Conservation (phyloP, 2,113 vertebrate genomes). For the Hylia prasina region DNA sequence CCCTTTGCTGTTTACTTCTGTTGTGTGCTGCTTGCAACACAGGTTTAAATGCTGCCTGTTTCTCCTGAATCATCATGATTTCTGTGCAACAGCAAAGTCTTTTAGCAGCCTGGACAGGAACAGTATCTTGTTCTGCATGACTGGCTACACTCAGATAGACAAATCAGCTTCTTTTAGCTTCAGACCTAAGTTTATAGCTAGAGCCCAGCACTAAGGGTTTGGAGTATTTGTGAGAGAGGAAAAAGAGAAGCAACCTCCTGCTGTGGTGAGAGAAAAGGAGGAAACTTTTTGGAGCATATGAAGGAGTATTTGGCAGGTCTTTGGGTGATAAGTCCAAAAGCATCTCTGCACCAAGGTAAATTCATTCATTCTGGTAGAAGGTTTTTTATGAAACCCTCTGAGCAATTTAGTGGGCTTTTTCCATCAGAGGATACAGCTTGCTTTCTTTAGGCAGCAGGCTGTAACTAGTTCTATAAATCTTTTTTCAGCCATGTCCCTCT, state of each 20-base stretch:
- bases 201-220: not conserved
- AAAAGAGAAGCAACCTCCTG: not conserved
- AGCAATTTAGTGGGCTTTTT: not conserved
- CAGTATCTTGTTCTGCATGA: not conserved
- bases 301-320: not conserved
- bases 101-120: not conserved
- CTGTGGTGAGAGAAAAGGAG: not conserved
- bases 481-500: not conserved
- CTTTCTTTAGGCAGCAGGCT: not conserved
- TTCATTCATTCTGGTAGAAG: not conserved
- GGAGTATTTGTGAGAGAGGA: not conserved
- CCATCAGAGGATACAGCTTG: rapidly evolving
- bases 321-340: not conserved
- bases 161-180: not conserved
- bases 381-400: not conserved
- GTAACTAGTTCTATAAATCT: not conserved
- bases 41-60: not conserved
- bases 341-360: not conserved
- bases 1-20: not conserved
- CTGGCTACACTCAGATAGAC: not conserved
- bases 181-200: not conserved
- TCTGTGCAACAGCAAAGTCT: not conserved
- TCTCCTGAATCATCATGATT: not conserved
- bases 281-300: not conserved
- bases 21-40: not conserved